phyloP scores from a whole-genome alignment of 2,888 invertebrate genomes.

The Apodemia duryi region DNA sequence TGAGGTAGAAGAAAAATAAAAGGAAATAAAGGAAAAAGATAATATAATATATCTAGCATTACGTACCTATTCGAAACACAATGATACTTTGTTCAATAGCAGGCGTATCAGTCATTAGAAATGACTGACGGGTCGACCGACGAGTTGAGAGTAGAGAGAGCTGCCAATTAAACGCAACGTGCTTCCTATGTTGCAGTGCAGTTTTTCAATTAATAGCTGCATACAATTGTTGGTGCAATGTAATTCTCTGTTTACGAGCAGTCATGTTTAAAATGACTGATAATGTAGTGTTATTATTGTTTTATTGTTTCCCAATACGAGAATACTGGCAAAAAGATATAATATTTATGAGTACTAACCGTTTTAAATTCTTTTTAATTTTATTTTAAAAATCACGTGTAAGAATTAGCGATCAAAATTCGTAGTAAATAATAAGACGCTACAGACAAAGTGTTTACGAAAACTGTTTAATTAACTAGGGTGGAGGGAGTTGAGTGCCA shows the following conservation, averaged over 20 bases:
- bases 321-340: not conserved
- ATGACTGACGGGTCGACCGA: not conserved
- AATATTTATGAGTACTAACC: not conserved
- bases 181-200: not conserved
- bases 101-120: not conserved
- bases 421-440: not conserved
- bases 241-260: not conserved
- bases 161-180: not conserved
- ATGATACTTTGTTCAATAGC: not conserved
- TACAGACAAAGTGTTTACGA: slow-evolving; percentile 19
- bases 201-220: slow-evolving; percentile 2
- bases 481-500: slow-evolving; percentile 58
- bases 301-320: not conserved
- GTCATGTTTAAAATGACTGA: not conserved
- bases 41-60: not conserved
- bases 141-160: not conserved
- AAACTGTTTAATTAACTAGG: slow-evolving; percentile 51
- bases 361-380: no score
- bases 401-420: no score
- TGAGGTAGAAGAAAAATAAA: no score
- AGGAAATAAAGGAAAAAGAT: no score
- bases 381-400: no score
- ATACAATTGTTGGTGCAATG: not conserved
- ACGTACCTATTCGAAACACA: not conserved
- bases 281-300: slow-evolving; percentile 1